Conservation (phyloP, 64 coral and sea anemone species). For the Actinia equina region DNA sequence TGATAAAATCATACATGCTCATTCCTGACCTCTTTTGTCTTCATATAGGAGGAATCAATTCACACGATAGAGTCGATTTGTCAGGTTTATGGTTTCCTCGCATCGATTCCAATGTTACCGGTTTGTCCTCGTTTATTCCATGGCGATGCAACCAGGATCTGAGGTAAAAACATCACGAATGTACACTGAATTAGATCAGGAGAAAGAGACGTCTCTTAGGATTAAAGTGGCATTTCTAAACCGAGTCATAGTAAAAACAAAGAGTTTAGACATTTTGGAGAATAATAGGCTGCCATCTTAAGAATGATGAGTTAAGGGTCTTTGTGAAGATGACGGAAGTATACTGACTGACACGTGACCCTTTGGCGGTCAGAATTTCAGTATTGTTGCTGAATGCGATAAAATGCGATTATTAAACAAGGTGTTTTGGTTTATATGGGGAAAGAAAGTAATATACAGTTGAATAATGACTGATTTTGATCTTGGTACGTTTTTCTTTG, state of each 20-base stretch:
- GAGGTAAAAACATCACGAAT: neutral
- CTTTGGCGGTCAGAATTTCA: neutral
- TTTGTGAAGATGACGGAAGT: neutral
- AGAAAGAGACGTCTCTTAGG: neutral
- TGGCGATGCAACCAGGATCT: neutral
- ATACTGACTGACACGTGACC: neutral
- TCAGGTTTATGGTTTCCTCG: neutral
- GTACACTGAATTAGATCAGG: neutral
- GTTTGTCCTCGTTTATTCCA: neutral
- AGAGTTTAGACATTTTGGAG: neutral
- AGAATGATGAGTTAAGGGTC: neutral
- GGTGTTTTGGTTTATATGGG: too few relatives aligned
- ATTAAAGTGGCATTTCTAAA: neutral
- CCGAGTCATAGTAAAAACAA: neutral
- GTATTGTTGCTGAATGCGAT: too few relatives aligned
- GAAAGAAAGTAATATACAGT: too few relatives aligned
- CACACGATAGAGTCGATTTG: neutral
- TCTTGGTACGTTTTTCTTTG: neutral
- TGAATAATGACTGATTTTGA: too few relatives aligned
- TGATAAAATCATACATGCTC: neutral
- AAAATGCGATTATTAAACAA: too few relatives aligned
- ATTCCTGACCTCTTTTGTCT: conserved; percentile 3
- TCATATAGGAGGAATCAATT: neutral
- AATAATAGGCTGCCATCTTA: neutral
- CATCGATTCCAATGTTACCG: neutral